Conservation (phyloP, 2,113 vertebrate genomes). For the Stegastes partitus region DNA sequence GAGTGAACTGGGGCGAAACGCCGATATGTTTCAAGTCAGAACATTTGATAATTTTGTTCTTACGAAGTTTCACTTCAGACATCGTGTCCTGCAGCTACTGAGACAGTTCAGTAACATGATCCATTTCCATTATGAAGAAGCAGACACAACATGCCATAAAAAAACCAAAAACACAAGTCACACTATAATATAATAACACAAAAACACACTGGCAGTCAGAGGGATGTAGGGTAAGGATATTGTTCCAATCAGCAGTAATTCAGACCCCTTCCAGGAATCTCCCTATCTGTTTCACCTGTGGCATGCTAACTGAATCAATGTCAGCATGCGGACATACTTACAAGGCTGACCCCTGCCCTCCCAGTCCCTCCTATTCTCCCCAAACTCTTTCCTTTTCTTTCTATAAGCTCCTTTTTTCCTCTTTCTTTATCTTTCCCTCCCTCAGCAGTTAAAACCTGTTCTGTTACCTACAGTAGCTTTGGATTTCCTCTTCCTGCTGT, state of each 20-base stretch:
- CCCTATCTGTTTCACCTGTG: constrained; percentile 85
- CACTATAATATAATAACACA: too few relatives aligned
- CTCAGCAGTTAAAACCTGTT: not conserved
- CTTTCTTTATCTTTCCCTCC: constrained; percentile 6
- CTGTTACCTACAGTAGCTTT: not conserved
- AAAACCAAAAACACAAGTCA: too few relatives aligned
- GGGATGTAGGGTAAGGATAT: constrained; percentile 40
- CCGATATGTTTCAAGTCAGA: too few relatives aligned
- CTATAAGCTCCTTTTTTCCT: not conserved
- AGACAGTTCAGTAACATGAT: too few relatives aligned
- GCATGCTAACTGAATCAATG: constrained; percentile 88
- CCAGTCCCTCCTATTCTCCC: not conserved
- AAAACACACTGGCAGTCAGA: not conserved
- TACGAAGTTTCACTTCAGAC: too few relatives aligned
- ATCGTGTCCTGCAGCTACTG: too few relatives aligned
- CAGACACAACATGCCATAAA: not conserved
- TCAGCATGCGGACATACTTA: constrained; percentile 85
- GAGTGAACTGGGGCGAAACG: too few relatives aligned
- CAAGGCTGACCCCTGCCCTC: constrained; percentile 61
- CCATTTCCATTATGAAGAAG: not conserved
- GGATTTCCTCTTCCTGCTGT: not conserved
- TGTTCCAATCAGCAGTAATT: constrained; percentile 64
- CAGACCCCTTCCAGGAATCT: constrained; percentile 87
- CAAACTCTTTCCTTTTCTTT: not conserved
- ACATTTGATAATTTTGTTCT: too few relatives aligned